Evolutionary conservation across 1,140 invertebrate species (phyloP).

Genomic region (Bombyx mori): DNA sequence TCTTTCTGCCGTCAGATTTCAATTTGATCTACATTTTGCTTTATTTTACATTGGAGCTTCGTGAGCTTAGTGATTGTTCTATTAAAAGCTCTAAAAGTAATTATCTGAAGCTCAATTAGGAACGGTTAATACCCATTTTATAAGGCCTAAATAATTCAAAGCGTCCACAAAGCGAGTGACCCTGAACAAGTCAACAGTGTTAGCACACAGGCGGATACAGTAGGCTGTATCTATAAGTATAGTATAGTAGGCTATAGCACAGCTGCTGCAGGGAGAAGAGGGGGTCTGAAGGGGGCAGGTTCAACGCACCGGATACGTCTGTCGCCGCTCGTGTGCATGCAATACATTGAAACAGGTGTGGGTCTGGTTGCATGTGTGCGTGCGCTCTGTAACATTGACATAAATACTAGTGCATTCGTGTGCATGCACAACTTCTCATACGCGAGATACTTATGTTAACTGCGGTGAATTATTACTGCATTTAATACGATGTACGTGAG

Average conservation of each 20-base stretch:
- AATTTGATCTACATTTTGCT: no score
- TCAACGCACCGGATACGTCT: conserved; percentile 64
- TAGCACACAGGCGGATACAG: conserved; percentile 23
- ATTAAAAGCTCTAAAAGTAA: no score
- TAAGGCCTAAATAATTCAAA: no score
- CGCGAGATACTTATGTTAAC: conserved; percentile 13
- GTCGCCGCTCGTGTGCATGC: conserved; percentile 35
- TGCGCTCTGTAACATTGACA: conserved; percentile 58
- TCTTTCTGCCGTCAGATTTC: neutral
- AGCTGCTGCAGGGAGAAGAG: conserved; percentile 9
- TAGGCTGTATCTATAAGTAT: conserved; percentile 13
- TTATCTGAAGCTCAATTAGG: no score
- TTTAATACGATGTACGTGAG: conserved; percentile 32
- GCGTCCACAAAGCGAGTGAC: conserved; percentile 22
- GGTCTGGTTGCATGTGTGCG: conserved; percentile 20
- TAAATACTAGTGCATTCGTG: conserved; percentile 42
- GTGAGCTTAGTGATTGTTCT: no score
- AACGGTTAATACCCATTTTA: no score
- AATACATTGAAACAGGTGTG: conserved; percentile 42
- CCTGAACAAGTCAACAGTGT: conserved; percentile 29
- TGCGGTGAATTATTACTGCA: conserved; percentile 34
- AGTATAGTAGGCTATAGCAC: conserved; percentile 11
- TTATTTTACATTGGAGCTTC: no score
- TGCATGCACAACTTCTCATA: conserved; percentile 15
- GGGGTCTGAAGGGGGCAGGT: conserved; percentile 33